A percentile compares a stretch with the other conserved stretches of the same genome.
Evolutionary conservation across 2,888 invertebrate species (phyloP).

Genomic region (Pachydiplax longipennis): DNA sequence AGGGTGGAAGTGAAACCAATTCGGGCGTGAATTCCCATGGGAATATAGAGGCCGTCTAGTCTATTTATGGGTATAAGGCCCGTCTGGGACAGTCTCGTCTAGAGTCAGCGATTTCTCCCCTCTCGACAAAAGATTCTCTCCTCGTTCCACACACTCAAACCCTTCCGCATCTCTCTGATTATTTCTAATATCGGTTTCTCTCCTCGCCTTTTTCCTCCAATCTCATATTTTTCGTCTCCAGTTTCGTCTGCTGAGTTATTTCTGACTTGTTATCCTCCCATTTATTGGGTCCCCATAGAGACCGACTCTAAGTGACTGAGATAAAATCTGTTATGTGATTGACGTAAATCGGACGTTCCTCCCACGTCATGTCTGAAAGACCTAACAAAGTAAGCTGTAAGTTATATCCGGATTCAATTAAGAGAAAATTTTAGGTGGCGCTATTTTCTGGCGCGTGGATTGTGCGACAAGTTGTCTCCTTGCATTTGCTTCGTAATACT

Average conservation of each 20-base stretch:
- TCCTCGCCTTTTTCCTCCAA: neutral
- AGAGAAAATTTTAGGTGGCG: too few relatives aligned
- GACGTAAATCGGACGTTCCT: too few relatives aligned
- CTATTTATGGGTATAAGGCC: slow-evolving; percentile 41
- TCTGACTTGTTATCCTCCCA: neutral
- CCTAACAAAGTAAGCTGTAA: too few relatives aligned
- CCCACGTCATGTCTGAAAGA: too few relatives aligned
- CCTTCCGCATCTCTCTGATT: neutral
- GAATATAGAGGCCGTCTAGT: slow-evolving; percentile 31
- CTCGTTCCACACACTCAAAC: neutral
- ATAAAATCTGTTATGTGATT: too few relatives aligned
- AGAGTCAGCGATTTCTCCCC: slow-evolving; percentile 24
- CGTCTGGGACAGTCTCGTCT: slow-evolving; percentile 32
- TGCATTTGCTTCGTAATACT: too few relatives aligned
- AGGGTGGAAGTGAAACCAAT: neutral
- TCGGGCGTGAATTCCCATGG: slow-evolving; percentile 26
- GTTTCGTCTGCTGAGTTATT: neutral
- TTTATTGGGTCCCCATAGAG: neutral
- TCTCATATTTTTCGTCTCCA: neutral
- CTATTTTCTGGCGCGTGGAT: too few relatives aligned
- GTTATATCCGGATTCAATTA: too few relatives aligned
- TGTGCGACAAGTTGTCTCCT: too few relatives aligned
- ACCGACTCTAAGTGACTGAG: too few relatives aligned
- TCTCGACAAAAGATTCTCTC: neutral
- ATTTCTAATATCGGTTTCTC: neutral